Evolutionary conservation across 2,113 vertebrate genomes (phyloP).

Genomic region (Oryzias woworae): DNA sequence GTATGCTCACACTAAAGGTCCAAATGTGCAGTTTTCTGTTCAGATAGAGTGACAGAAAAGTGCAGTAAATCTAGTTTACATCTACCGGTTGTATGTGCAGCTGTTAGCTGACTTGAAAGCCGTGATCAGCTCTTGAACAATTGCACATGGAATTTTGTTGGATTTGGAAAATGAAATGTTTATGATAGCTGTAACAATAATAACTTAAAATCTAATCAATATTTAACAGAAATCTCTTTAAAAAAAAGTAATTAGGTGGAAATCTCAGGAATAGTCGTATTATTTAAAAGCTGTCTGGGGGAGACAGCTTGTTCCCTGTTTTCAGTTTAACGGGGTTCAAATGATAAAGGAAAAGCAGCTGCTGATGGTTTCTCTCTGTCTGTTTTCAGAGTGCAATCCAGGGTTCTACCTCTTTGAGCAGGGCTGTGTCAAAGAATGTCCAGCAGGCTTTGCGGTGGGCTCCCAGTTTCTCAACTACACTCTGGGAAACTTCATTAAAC

Average conservation of each 20-base stretch:
- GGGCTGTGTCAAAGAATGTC: slow-evolving; percentile 87
- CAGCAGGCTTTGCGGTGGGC: slow-evolving; percentile 79
- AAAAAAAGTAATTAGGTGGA: background rate
- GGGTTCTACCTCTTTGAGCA: slow-evolving; percentile 90
- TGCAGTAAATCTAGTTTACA: slow-evolving; percentile 15
- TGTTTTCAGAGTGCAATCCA: slow-evolving; percentile 84
- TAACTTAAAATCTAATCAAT: background rate
- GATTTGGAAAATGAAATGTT: background rate
- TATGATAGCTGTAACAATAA: background rate
- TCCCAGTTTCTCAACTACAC: slow-evolving; percentile 72
- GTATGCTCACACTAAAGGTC: background rate
- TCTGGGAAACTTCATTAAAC: slow-evolving; percentile 81
- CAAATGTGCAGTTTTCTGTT: slow-evolving; percentile 9
- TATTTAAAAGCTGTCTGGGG: slow-evolving; percentile 1
- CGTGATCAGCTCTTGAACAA: slow-evolving; percentile 27
- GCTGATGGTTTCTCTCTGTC: slow-evolving; percentile 16
- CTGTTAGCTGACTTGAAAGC: slow-evolving; percentile 28
- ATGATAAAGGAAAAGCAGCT: background rate
- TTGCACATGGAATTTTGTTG: slow-evolving; percentile 32
- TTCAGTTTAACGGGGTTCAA: slow-evolving; percentile 19
- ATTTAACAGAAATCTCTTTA: background rate
- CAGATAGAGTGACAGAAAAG: slow-evolving; percentile 1
- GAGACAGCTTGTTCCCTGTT: slow-evolving; percentile 13
- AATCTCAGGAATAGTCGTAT: background rate
- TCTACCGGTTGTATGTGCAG: slow-evolving; percentile 17